Evolutionary conservation across 2,113 vertebrate species (phyloP), one percentile per base, ranked within the genome.

Genomic region (Lynx canadensis): DNA sequence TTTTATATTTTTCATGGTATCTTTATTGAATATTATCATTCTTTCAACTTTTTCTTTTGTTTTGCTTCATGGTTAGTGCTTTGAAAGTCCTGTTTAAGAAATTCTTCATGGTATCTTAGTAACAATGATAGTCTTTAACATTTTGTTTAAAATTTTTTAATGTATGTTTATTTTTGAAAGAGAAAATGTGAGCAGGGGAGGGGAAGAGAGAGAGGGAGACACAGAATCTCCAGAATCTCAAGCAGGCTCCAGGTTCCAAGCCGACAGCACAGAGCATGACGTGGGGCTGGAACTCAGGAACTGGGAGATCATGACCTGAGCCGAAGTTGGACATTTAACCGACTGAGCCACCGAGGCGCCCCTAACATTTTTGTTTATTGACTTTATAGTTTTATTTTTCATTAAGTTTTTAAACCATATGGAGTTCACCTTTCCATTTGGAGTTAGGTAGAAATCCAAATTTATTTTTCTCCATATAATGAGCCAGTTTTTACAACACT

Each of bases 301-400:
- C 45, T 45, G 45, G 45, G 45, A 45, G 45, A 45, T 45, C 7
- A 45, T 45, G 45, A 45, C 45, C 45, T 45, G 45, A 45, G 45
- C 45, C 7, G 7, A 45, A 9, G 45, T 45, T 45, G 45, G 45
- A 45, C 45, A 45, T 7, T 45, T 45, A 9, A 45, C 45, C 8
- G 0, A 45, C 45, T 45, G 45, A 45, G 45, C 45, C 45, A 45
- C 45, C 45, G 45, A 45, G 8, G 45, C 8, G 8, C 45, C 45
- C 45, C 45, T 87, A 94, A 88, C 14, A 57, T 48, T 89, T 90
- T 65, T 93, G 48, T 90, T 91, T 96, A 73, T 68, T 90, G 36
- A 78, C 31, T 86, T 89, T 92, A 82, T 41, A 93, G 18, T 48
- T 93, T 93, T 92, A 85, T 13, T 89, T 98, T 97, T 96, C 38